Percentiles rank a stretch among this genome's conserved stretches.
Evolutionary conservation across 2,113 vertebrate species (phyloP).

Genomic region (Drymodes brunneopygia): DNA sequence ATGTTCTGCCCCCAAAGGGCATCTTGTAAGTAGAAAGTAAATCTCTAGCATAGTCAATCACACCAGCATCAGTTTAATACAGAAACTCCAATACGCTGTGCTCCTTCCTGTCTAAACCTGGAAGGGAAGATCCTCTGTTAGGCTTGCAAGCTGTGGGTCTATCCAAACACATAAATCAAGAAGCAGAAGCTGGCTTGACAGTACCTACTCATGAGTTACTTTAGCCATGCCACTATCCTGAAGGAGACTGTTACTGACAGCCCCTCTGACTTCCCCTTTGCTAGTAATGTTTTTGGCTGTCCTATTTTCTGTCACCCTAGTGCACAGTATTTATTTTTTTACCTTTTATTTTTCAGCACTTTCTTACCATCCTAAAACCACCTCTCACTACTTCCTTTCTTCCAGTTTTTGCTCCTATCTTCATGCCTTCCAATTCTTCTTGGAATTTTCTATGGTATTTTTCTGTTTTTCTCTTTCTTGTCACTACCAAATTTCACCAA

Average conservation of each 20-base stretch:
- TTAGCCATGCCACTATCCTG: neutral
- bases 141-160: neutral
- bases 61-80: neutral
- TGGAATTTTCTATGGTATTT: neutral
- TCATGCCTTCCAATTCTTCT: neutral
- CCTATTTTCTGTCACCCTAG: neutral
- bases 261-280: neutral
- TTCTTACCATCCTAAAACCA: neutral
- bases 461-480: neutral
- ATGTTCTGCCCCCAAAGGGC: neutral
- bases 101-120: neutral
- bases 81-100: neutral
- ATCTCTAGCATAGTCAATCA: neutral
- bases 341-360: neutral
- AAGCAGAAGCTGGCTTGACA: neutral
- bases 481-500: neutral
- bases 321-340: neutral
- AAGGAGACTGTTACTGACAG: neutral
- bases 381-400: neutral
- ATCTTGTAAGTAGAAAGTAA: neutral
- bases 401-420: neutral
- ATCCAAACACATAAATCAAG: neutral
- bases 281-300: neutral
- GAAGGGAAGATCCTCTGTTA: rapidly evolving
- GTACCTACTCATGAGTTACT: neutral